Conservation (phyloP, 2,888 invertebrate genomes). For the Argyresthia goedartella region DNA sequence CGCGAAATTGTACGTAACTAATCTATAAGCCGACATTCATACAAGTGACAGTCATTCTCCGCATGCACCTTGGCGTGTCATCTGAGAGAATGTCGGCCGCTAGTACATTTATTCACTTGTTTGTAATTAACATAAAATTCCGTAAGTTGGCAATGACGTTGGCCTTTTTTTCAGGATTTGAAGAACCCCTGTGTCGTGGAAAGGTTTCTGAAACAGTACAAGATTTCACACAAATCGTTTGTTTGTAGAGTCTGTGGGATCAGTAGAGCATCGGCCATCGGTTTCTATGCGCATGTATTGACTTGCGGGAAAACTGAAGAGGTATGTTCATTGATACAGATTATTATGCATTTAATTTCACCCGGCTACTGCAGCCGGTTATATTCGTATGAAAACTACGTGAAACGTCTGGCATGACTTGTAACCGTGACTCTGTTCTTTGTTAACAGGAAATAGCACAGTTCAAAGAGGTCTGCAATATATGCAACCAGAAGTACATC, state of each 20-base stretch:
- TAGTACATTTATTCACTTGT: too few species aligned
- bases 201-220: constrained; percentile 46
- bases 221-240: constrained; percentile 47
- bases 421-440: too few species aligned
- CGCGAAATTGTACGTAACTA: constrained; percentile 34
- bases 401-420: too few species aligned
- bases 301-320: constrained; percentile 71
- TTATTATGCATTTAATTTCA: too few species aligned
- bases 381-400: too few species aligned
- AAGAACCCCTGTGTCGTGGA: constrained; percentile 54
- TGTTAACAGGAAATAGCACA: constrained; percentile 50
- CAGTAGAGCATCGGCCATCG: constrained; percentile 61
- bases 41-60: too few species aligned
- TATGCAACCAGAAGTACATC: constrained; percentile 59
- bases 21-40: background rate
- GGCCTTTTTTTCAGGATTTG: constrained; percentile 54
- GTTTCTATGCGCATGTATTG: constrained; percentile 73
- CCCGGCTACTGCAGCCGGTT: too few species aligned
- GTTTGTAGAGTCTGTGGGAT: constrained; percentile 67
- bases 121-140: too few species aligned
- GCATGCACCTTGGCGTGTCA: background rate
- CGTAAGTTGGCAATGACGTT: too few species aligned
- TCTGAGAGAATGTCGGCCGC: background rate
- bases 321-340: constrained; percentile 28
- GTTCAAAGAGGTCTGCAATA: constrained; percentile 58